Evolutionary conservation across 2,113 vertebrate species (phyloP), one percentile per base, ranked within the genome.

Genomic region (Smithornis capensis): DNA sequence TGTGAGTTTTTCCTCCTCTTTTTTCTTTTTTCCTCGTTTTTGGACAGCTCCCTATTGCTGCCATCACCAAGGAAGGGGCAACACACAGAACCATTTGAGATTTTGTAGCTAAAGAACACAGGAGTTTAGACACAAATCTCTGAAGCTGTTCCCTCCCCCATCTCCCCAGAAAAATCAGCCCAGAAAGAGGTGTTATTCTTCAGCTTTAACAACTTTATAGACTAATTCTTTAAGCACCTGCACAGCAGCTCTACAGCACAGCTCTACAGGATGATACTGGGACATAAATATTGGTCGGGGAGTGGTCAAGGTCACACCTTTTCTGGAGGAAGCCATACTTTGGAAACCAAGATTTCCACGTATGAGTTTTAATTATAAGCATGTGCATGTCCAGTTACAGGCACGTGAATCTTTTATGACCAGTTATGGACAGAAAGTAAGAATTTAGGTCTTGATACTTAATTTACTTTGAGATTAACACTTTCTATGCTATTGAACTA

Each of bases 381-480:
- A 83, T 1, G 27, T 73, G 49, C 27, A 38, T 40, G 33, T 59
- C 75, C 63, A 77, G 69, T 69, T 91, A 95, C 29, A 85, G 81
- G n/a, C 63, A 65, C 4, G 7, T 56, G 27, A 83, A 52, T 37
- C 19, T 80, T 94, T 86, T 44, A 88, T 40, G 33, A 71, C 37
- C 35, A 49, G 10, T 67, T 71, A 87, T 29, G 27, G 44, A 52
- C 18, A 40, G 88, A 85, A 78, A 45, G 7, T 15, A 59, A 53
- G 38, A 77, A 67, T 80, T 85, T 86, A 67, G n/a, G 27, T 8
- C 70, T 62, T 88, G 75, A 74, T 76, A 83, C 19, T 56, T 59
- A 23, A 87, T 83, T 90, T 76, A 75, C 22, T 76, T 91, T 52
- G 64, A 82, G 77, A 92, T 95, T 77, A 94, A 88, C 76, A 67